Evolutionary conservation across 2,113 vertebrate genomes (phyloP).

Genomic region (Callipepla californica): DNA sequence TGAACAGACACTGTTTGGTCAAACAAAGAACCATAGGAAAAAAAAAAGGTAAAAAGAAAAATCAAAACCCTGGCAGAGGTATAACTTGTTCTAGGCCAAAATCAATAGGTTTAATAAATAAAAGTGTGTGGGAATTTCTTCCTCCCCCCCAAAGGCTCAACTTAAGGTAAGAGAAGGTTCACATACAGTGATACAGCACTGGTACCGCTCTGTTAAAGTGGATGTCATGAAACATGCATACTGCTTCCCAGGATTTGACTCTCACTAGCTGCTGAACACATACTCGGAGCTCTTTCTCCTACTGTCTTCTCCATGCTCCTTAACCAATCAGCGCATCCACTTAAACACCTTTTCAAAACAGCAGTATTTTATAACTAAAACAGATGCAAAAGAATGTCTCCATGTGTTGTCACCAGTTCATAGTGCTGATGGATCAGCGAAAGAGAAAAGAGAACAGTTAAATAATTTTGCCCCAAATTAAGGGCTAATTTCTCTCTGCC

Average conservation of each 20-base stretch:
- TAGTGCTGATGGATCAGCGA: background rate
- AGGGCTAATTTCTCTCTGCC: background rate
- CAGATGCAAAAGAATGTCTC: background rate
- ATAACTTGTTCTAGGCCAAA: constrained; percentile 18
- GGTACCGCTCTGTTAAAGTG: background rate
- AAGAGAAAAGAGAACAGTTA: background rate
- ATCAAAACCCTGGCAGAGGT: constrained; percentile 14
- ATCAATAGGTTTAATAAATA: constrained; percentile 23
- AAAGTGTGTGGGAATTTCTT: background rate
- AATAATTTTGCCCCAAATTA: background rate
- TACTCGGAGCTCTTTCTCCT: background rate
- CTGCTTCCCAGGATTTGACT: background rate
- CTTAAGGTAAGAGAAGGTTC: background rate
- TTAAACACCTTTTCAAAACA: background rate
- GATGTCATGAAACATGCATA: background rate
- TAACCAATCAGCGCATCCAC: background rate
- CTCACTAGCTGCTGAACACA: background rate
- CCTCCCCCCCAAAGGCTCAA: background rate
- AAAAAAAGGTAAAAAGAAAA: background rate
- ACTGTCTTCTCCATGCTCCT: too few species aligned
- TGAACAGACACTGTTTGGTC: constrained; percentile 29
- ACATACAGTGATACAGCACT: background rate
- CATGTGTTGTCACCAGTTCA: background rate
- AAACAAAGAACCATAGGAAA: constrained; percentile 6
- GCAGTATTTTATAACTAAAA: background rate